Evolutionary conservation across 1,140 invertebrate genomes (phyloP), one percentile per base, ranked within the genome.

Genomic region (Stratiolaelaps scimitus): DNA sequence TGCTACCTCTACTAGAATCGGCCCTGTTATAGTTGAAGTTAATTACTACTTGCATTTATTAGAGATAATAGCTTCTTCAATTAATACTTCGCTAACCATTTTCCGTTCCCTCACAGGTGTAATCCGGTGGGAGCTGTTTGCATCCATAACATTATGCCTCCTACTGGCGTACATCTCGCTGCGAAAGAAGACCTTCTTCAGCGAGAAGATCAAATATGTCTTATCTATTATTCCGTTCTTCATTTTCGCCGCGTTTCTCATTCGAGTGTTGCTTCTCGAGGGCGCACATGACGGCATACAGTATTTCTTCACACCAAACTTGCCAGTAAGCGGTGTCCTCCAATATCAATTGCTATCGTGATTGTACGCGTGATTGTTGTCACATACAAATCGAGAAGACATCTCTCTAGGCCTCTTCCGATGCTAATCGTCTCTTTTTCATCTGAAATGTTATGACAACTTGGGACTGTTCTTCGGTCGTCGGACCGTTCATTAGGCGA

Each of bases 151-250:
- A 28, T 84, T 87, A 68, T 87, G 87, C 65, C 93, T 89, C 89
- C 79, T 91, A 45, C 78, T 93, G 69, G 89, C 92, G 46, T 93
- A 92, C 76, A 90, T 93, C 74, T 88, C 87, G 56, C 83, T 92
- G 46, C 92, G 89, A 85, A 92, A 92, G 78, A 89, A 87, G 65
- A 88, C 91, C 66, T 60, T 60, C 53, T 60, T 60, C 53, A 60
- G 53, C 53, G 53, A 60, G 23, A 60, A 60, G 10, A 60, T 60
- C 53, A 60, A 60, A 60, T 92, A 92, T 75, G 83, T 92, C 71
- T 92, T 89, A 7, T 86, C 87, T 29, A 89, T 86, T 6, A 79
- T 90, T 65, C 88, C 88, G 2, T 90, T 89, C 73, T 72, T 89
- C 23, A 76, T 90, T 29, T 86, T 91, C 70, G 80, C 88, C 69